A percentile compares a stretch with the other conserved stretches of the same genome.
These are phyloP conservation scores for Drosophila anomelani DNA, from an alignment of 2,888 invertebrate genomes.

Conservation along the genomic window DNA sequence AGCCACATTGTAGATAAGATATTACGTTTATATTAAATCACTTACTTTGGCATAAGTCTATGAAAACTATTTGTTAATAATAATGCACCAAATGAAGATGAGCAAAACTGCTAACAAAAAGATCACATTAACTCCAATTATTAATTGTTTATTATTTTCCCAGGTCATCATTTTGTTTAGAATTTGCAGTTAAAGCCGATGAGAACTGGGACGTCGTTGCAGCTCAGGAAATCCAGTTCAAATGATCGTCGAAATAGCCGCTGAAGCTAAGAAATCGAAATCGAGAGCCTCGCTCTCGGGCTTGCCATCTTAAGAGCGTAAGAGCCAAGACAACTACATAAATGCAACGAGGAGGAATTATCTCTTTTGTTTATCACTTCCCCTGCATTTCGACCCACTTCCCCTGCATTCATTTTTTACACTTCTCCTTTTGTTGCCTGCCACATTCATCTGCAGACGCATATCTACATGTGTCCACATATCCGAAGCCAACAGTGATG, in stretches of 20 bases:
- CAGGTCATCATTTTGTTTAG: not conserved
- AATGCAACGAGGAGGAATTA: not conserved
- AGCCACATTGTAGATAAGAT: not conserved
- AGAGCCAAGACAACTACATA: not conserved
- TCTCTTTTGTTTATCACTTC: not conserved
- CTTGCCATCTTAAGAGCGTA: not conserved
- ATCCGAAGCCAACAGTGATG: slow-evolving; percentile 14
- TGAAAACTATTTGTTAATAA: not conserved
- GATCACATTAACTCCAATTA: not conserved
- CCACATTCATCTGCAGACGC: slow-evolving; percentile 51
- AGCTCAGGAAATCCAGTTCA: not conserved
- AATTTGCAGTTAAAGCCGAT: not conserved
- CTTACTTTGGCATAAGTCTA: not conserved
- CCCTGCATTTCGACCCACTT: slow-evolving; percentile 56
- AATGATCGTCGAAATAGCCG: not conserved
- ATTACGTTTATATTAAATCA: not conserved
- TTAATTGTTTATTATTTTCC: slow-evolving; percentile 1
- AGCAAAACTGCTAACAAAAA: not conserved
- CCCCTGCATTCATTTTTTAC: slow-evolving; percentile 35
- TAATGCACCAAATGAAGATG: not conserved
- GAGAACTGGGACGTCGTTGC: not conserved
- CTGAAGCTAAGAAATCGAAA: not conserved
- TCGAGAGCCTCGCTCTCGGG: not conserved
- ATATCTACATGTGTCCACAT: slow-evolving; percentile 20
- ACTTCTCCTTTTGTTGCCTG: slow-evolving; percentile 25